Evolutionary conservation across 2,888 invertebrate species (phyloP).

Genomic region (Ethmia dodecea): DNA sequence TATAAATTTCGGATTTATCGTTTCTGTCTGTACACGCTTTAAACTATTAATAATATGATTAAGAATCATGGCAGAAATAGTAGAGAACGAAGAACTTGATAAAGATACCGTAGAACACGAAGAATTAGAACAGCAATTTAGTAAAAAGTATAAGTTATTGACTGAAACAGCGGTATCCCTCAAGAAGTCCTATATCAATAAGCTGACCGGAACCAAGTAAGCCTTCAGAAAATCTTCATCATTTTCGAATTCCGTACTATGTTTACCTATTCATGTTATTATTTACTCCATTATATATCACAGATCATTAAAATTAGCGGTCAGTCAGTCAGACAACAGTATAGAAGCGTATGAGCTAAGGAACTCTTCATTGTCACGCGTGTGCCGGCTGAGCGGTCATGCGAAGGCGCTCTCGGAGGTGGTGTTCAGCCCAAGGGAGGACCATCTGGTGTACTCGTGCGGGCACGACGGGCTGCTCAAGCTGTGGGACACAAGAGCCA

Average conservation of each 20-base stretch:
- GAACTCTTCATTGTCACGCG: slow-evolving; percentile 36
- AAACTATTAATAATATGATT: neutral
- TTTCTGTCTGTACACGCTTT: neutral
- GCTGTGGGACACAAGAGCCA: slow-evolving; percentile 80
- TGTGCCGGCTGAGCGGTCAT: slow-evolving; percentile 65
- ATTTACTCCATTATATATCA: slow-evolving; percentile 9
- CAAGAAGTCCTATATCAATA: slow-evolving; percentile 78
- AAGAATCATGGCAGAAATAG: slow-evolving; percentile 48
- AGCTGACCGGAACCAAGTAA: slow-evolving; percentile 28
- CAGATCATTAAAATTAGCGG: slow-evolving; percentile 55
- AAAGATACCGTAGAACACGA: slow-evolving; percentile 46
- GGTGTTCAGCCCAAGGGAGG: slow-evolving; percentile 76
- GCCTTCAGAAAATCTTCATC: neutral
- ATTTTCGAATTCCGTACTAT: neutral
- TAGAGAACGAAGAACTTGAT: slow-evolving; percentile 56
- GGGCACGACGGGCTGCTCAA: slow-evolving; percentile 77
- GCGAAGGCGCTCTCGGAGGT: slow-evolving; percentile 70
- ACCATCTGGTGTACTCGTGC: slow-evolving; percentile 77
- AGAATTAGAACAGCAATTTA: slow-evolving; percentile 45
- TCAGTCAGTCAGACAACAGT: slow-evolving; percentile 47
- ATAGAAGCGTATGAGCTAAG: slow-evolving; percentile 60
- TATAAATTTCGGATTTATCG: neutral
- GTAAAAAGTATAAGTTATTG: slow-evolving; percentile 44
- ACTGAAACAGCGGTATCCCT: slow-evolving; percentile 72
- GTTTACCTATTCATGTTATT: neutral